Evolutionary conservation across 2,113 vertebrate genomes (phyloP).

Genomic region (Trogon surrucura): DNA sequence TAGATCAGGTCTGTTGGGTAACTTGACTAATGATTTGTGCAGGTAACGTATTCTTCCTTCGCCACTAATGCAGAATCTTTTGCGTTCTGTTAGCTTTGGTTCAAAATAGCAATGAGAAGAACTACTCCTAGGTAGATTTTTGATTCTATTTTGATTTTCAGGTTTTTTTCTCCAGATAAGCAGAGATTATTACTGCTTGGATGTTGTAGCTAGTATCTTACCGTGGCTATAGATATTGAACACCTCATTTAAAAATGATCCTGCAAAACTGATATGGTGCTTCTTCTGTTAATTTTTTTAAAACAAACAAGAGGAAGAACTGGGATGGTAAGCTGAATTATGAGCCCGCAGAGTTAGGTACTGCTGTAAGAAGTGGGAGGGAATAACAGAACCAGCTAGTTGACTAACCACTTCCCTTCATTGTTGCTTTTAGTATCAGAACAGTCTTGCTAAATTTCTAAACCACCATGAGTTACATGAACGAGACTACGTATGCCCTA

Average conservation of each 20-base stretch:
- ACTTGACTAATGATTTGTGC: neutral
- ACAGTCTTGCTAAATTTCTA: constrained; percentile 62
- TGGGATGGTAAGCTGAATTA: constrained; percentile 38
- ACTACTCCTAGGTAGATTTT: neutral
- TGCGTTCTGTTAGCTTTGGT: neutral
- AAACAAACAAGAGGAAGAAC: neutral
- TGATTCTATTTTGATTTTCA: neutral
- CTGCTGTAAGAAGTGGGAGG: constrained; percentile 72
- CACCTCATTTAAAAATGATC: neutral
- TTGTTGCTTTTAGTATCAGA: constrained; percentile 76
- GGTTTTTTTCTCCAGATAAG: neutral
- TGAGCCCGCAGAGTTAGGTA: constrained; percentile 29
- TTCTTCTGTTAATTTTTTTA: neutral
- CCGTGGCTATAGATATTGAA: neutral
- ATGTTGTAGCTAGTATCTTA: neutral
- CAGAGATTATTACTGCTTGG: neutral
- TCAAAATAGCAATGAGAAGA: neutral
- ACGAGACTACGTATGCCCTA: constrained; percentile 62
- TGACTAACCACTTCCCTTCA: constrained; percentile 84
- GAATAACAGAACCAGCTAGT: constrained; percentile 74
- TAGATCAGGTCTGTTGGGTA: neutral
- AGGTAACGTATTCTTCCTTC: neutral
- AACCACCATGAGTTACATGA: constrained; percentile 54
- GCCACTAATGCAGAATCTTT: neutral
- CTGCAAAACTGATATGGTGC: neutral